A percentile compares a stretch with the other conserved stretches of the same genome.
Conservation (phyloP, 53 echinoderm and acorn worm species). For the Crossaster papposus region DNA sequence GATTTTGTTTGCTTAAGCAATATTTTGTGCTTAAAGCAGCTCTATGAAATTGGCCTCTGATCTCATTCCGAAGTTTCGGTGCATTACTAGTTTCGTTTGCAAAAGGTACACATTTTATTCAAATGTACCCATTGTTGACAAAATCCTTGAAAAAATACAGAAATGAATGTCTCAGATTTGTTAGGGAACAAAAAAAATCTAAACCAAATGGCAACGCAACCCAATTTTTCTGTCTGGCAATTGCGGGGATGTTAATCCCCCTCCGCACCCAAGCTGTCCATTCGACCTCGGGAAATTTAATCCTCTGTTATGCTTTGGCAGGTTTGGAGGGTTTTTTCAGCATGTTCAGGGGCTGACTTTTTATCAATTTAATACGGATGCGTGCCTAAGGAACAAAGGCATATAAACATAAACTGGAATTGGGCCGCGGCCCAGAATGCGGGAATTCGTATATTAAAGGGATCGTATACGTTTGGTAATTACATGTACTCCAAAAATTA, state of each 20-base stretch:
- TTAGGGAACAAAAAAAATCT: not conserved
- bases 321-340: too few species aligned
- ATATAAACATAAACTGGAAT: not conserved
- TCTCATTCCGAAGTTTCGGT: too few species aligned
- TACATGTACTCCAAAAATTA: too few species aligned
- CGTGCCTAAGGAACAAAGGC: not conserved
- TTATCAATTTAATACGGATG: not conserved
- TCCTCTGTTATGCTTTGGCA: not conserved
- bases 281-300: slow-evolving; percentile 26
- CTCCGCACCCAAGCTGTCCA: not conserved
- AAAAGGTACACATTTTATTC: too few species aligned
- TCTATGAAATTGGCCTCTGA: too few species aligned
- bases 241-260: not conserved
- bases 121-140: not conserved
- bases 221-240: not conserved
- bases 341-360: too few species aligned
- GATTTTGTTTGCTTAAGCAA: too few species aligned
- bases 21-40: too few species aligned
- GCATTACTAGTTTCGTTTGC: too few species aligned
- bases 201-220: not conserved
- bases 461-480: too few species aligned
- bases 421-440: not conserved
- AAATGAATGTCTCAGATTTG: too few species aligned
- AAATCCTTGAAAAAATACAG: not conserved
- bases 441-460: too few species aligned